These are phyloP conservation scores for Collichthys lucidus DNA, from an alignment of 2,113 vertebrate species.

Conservation along the genomic window DNA sequence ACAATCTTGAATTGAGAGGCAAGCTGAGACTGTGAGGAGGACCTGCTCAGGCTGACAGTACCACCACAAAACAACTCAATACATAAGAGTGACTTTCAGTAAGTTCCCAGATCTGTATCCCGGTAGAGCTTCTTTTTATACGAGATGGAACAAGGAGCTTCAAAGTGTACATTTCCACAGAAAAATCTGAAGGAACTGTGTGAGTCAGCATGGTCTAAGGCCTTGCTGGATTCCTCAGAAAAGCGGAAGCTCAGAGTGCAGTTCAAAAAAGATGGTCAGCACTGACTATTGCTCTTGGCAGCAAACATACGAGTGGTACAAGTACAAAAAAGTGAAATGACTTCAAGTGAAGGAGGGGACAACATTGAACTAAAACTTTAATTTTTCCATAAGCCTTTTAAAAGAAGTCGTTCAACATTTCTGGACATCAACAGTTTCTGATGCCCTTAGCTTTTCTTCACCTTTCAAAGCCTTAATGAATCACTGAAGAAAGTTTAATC, in stretches of 20 bases:
- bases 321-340: background rate
- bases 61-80: background rate
- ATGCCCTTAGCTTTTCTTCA: too few relatives aligned
- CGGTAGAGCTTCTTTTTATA: slow-evolving; percentile 31
- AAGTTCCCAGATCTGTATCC: slow-evolving; percentile 29
- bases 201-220: slow-evolving; percentile 34
- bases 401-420: too few relatives aligned
- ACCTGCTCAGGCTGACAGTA: background rate
- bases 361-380: too few relatives aligned
- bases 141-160: slow-evolving; percentile 27
- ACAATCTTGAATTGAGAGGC: background rate
- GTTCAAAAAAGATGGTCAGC: background rate
- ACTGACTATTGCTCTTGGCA: background rate
- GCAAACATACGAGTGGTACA: background rate
- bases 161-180: slow-evolving; percentile 20
- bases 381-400: too few relatives aligned
- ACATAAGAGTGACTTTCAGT: slow-evolving; percentile 11
- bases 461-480: too few relatives aligned
- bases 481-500: too few relatives aligned
- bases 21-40: background rate
- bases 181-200: slow-evolving; percentile 38
- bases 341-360: too few relatives aligned
- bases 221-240: slow-evolving; percentile 25
- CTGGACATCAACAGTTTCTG: too few relatives aligned
- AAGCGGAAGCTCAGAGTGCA: slow-evolving; percentile 10